Evolutionary conservation across 2,113 vertebrate genomes (phyloP), one percentile per base, ranked within the genome.

Genomic region (Aspidoscelis tigris): DNA sequence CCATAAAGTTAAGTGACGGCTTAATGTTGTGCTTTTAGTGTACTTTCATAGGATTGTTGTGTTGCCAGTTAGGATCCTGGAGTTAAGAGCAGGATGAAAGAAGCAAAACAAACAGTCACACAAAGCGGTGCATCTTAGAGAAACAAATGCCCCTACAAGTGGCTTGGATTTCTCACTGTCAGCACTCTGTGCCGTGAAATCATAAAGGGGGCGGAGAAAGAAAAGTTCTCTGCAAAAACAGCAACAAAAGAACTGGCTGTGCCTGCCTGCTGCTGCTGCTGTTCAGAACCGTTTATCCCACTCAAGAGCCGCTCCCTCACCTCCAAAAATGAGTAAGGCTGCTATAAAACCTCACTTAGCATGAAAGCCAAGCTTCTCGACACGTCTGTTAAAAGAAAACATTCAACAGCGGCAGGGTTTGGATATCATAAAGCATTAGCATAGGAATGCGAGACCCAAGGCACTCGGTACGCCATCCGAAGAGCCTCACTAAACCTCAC

Each of bases 341-440:
- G 43, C 77, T 50, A 74, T 79, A 84, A 84, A 84, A 79, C 69
- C 73, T 68, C 82, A 83, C 83, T 85, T 80, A 80, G 76, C 76
- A 24, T 84, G 69, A 84, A 84, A 84, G 76, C 69, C 83, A 73
- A 55, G 70, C 58, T 85, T 80, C 77, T 74, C 12, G 1, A 53
- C 83, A 66, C 8, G n/a, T 55, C 77, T 74, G 70, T 74, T 85
- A 85, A 85, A 84, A 65, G 71, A 79, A 85, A 84, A 80, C 70
- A 85, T 79, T 74, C 73, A 74, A 9, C 78, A 26, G 77, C 39
- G 70, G n/a, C 61, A 74, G 44, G 44, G 70, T 41, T 22, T 66
- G n/a, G 44, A 44, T 80, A 73, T 85, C 77, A 80, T 55, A 77
- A 85, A 66, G 58, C 83, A 85, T 80, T 85, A 74, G 83, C 83